phyloP scores from a whole-genome alignment of 2,113 vertebrate species.

The Takifugu bimaculatus region DNA sequence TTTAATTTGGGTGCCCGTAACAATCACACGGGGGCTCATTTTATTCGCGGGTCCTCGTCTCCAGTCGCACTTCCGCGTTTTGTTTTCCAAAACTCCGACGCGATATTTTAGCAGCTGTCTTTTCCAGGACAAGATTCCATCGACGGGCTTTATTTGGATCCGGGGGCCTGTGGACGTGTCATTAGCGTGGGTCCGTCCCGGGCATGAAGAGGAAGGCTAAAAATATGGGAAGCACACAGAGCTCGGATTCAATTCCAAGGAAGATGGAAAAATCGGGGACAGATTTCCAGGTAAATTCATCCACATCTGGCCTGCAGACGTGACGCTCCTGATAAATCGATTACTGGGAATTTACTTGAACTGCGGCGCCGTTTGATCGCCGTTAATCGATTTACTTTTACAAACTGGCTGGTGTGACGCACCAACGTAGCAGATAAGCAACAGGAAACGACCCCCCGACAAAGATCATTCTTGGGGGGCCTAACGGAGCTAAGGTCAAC shows the following conservation, averaged over 20 bases:
- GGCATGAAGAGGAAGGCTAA: conserved; percentile 28
- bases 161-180: background rate
- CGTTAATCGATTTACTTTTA: too few species aligned
- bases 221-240: conserved; percentile 34
- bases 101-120: background rate
- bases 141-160: too few species aligned
- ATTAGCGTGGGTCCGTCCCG: background rate
- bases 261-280: background rate
- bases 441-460: too few species aligned
- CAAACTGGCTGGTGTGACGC: too few species aligned
- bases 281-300: background rate
- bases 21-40: too few species aligned
- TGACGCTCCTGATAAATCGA: too few species aligned
- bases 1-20: background rate
- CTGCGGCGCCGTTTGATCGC: too few species aligned
- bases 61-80: background rate
- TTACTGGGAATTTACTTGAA: too few species aligned
- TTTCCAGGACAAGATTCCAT: background rate
- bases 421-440: too few species aligned
- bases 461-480: too few species aligned
- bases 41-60: background rate
- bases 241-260: background rate
- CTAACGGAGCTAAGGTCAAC: too few species aligned
- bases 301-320: background rate
- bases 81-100: background rate